Evolutionary conservation across 1,140 invertebrate genomes (phyloP).

Genomic region (Dolichoris vasculosae): DNA sequence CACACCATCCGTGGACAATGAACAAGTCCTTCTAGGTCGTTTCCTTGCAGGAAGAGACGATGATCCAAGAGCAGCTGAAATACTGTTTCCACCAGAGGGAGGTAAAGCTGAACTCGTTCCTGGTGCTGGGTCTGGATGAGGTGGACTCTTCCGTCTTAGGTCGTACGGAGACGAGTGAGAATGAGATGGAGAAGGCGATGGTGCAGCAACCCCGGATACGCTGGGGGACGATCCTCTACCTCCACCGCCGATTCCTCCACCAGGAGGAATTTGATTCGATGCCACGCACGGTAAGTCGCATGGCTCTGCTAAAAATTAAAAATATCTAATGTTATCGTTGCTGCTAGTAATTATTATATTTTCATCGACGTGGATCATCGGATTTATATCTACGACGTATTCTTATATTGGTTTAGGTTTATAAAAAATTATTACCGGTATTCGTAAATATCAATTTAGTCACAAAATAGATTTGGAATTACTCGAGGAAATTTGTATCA

Average conservation of each 20-base stretch:
- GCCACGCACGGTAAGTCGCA: conserved; percentile 83
- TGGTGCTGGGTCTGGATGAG: conserved; percentile 73
- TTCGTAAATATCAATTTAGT: too few species aligned
- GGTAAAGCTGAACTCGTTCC: conserved; percentile 72
- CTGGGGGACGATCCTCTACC: conserved; percentile 71
- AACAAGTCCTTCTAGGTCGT: conserved; percentile 82
- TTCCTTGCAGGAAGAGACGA: conserved; percentile 87
- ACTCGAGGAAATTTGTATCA: too few species aligned
- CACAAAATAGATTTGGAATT: too few species aligned
- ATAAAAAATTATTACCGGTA: too few species aligned
- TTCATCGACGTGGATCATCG: too few species aligned
- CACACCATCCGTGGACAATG: conserved; percentile 79
- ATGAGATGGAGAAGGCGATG: conserved; percentile 70
- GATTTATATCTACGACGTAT: too few species aligned
- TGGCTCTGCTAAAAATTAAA: conserved; percentile 78
- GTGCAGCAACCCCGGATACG: conserved; percentile 73
- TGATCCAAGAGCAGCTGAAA: conserved; percentile 73
- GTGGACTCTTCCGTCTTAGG: conserved; percentile 86
- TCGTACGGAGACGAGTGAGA: conserved; percentile 90
- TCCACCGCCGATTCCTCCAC: conserved; percentile 62
- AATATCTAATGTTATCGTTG: too few species aligned
- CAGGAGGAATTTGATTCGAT: conserved; percentile 79
- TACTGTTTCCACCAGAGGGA: conserved; percentile 72
- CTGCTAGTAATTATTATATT: not conserved
- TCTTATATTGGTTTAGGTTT: too few species aligned